Conservation (phyloP, 2,888 invertebrate genomes). For the Lycia hirtaria region DNA sequence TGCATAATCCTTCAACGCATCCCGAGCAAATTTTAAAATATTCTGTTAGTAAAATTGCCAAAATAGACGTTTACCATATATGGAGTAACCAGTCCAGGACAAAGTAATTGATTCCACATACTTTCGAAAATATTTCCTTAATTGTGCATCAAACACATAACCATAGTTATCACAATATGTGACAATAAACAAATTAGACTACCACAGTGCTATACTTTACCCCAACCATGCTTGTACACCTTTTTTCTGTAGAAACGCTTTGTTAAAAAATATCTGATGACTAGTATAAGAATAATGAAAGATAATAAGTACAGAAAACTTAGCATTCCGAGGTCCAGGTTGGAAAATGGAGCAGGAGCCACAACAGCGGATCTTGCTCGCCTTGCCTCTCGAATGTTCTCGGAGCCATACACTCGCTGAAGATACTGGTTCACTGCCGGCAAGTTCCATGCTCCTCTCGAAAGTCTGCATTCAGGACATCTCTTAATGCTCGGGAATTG, state of each 20-base stretch:
- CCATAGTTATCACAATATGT: background rate
- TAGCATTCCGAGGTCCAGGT: constrained; percentile 91
- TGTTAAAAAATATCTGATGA: constrained; percentile 90
- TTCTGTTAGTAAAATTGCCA: background rate
- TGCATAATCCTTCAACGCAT: background rate
- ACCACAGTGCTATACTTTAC: constrained; percentile 86
- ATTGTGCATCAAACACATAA: background rate
- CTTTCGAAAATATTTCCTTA: constrained; percentile 1
- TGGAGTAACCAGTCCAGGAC: background rate
- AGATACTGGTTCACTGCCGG: constrained; percentile 87
- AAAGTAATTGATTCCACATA: constrained; percentile 31
- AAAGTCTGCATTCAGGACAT: constrained; percentile 89
- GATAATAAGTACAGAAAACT: constrained; percentile 91
- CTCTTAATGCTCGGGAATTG: constrained; percentile 91
- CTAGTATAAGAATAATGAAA: constrained; percentile 90
- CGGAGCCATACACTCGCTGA: constrained; percentile 74
- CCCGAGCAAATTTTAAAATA: too few relatives aligned
- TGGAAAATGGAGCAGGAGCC: constrained; percentile 84
- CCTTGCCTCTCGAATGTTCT: constrained; percentile 58
- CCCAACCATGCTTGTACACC: constrained; percentile 88
- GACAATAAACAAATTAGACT: background rate
- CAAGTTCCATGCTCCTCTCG: constrained; percentile 86
- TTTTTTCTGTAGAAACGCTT: constrained; percentile 90
- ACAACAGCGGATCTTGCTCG: constrained; percentile 52
- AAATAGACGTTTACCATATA: background rate